Evolutionary conservation across 2,113 vertebrate genomes (phyloP).

Genomic region (Trochalopteron elliotii): DNA sequence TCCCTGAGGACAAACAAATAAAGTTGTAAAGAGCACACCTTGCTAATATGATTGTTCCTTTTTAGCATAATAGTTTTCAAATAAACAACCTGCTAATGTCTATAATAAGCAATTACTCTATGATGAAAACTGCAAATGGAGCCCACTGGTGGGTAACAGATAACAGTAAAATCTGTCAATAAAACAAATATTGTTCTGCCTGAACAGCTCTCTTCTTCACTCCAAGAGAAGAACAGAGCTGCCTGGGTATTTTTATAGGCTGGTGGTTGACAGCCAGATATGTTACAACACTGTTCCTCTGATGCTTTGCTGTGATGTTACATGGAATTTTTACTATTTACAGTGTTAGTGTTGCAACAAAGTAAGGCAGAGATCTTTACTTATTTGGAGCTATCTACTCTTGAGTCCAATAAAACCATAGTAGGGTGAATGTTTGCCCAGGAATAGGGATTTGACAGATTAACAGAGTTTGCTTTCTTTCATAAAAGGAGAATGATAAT

Average conservation of each 20-base stretch:
- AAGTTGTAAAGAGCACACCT: slow-evolving; percentile 47
- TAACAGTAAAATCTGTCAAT: slow-evolving; percentile 63
- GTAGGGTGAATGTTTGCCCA: neutral
- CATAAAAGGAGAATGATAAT: neutral
- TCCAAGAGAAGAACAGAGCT: neutral
- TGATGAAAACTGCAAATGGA: slow-evolving; percentile 45
- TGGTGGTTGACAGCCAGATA: slow-evolving; percentile 30
- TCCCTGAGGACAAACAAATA: slow-evolving; percentile 38
- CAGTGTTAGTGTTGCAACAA: neutral
- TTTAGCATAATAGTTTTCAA: slow-evolving; percentile 69
- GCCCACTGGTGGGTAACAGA: slow-evolving; percentile 57
- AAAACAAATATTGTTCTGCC: slow-evolving; percentile 45
- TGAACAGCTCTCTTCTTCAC: neutral
- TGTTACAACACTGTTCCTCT: neutral
- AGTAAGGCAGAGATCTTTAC: neutral
- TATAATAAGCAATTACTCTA: slow-evolving; percentile 67
- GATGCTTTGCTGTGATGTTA: neutral
- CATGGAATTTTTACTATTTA: neutral
- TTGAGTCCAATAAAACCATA: neutral
- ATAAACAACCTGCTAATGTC: slow-evolving; percentile 54
- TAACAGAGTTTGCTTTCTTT: neutral
- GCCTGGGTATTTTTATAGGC: slow-evolving; percentile 18
- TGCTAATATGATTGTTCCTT: slow-evolving; percentile 51
- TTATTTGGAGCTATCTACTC: neutral
- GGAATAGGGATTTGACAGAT: neutral